Evolutionary conservation across 2,113 vertebrate genomes (phyloP), one percentile per base, ranked within the genome.

Genomic region (Alligator mississippiensis): DNA sequence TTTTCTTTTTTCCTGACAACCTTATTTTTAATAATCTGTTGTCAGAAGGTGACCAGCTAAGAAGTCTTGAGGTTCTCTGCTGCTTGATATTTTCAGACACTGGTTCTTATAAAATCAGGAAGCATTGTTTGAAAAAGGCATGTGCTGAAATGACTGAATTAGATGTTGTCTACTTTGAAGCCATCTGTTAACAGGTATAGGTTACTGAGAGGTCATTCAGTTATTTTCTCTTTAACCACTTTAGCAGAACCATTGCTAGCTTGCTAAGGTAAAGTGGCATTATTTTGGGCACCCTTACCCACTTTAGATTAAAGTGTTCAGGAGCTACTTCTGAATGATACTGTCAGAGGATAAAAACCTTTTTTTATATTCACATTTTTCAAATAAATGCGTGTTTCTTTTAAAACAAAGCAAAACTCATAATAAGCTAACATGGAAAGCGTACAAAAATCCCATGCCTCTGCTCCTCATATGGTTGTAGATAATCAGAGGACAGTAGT

Each of bases 281-380:
- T 87, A 74, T 87, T 96, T 93, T 85, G 90, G 90, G 95, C 81
- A 95, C 89, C 24, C 81, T 84, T 81, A 93, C 30, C 93, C 92
- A 91, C 5, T 74, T 19, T 25, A 13, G 22, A 77, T 92, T 77
- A 88, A 59, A 22, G 75, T 57, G 60, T 90, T 87, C n/a, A 80
- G 87, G 84, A 89, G 88, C 91, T 87, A 88, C 85, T 72, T 92
- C 91, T 93, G 90, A 95, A 92, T 93, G 82, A 84, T 83, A 88
- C 6, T 88, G 90, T 88, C 80, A 84, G 88, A 96, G 96, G 93
- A 96, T 94, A 84, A 93, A 96, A 95, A 90, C 87, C 80, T 93
- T 80, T 93, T 80, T 47, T 90, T 90, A 90, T 88, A 21, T 82
- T 77, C 27, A 84, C 18, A 30, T 92, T 86, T 90, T 82, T 74